Percentiles rank a stretch among this genome's conserved stretches.
phyloP scores from a whole-genome alignment of 92 coral and sea anemone genomes.

The Muricea muricata region DNA sequence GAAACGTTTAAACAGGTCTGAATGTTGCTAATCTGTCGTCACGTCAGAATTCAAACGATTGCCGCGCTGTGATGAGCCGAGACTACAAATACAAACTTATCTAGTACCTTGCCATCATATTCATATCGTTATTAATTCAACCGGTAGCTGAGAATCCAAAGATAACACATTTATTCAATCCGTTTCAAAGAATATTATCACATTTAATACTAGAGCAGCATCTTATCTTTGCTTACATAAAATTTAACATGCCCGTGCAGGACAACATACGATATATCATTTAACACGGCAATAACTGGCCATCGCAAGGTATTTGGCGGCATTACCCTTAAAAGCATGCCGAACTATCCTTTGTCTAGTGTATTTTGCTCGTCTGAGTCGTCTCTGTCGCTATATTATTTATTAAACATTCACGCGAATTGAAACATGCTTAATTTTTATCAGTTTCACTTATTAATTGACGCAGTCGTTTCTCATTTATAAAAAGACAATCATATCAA shows the following conservation, averaged over 20 bases:
- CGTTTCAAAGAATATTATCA: not conserved
- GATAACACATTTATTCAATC: not conserved
- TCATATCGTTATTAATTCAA: not conserved
- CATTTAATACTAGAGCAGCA: not conserved
- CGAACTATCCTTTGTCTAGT: not conserved
- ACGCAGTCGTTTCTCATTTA: not conserved
- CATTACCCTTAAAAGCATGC: slow-evolving; percentile 9
- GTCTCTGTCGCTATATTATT: no score
- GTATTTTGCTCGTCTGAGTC: not conserved
- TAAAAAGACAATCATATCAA: no score
- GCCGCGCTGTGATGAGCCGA: slow-evolving; percentile 14
- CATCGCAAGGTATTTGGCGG: slow-evolving; percentile 36
- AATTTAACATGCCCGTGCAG: slow-evolving; percentile 46
- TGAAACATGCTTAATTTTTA: not conserved
- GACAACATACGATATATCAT: slow-evolving; percentile 46
- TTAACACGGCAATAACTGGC: slow-evolving; percentile 21
- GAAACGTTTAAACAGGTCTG: not conserved
- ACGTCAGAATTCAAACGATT: slow-evolving; percentile 33
- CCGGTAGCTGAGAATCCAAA: not conserved
- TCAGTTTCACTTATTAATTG: not conserved
- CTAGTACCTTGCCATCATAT: not conserved
- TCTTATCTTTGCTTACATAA: slow-evolving; percentile 26
- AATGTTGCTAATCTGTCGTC: slow-evolving; percentile 46
- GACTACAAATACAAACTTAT: slow-evolving; percentile 2
- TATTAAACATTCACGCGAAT: not conserved